Percentiles rank a stretch among this genome's conserved stretches.
phyloP scores from a whole-genome alignment of 2,888 invertebrate species.

The Napeogenes sylphis region DNA sequence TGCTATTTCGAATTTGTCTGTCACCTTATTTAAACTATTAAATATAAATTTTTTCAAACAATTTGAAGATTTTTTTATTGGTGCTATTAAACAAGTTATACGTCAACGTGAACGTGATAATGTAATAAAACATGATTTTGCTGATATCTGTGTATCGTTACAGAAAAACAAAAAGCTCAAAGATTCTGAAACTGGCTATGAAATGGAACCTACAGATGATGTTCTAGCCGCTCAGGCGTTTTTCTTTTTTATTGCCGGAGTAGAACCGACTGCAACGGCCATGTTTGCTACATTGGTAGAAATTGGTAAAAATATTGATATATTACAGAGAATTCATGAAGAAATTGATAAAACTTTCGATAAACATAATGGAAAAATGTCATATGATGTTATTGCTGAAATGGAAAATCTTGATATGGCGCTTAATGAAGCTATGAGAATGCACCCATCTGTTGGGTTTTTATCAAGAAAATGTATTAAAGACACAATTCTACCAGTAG shows the following conservation, averaged over 20 bases:
- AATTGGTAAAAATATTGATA: conserved; percentile 48
- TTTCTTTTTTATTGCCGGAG: conserved; percentile 58
- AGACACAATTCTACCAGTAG: conserved; percentile 49
- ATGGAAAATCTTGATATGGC: conserved; percentile 54
- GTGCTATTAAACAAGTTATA: conserved; percentile 50
- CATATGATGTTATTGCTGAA: conserved; percentile 42
- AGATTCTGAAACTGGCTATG: conserved; percentile 44
- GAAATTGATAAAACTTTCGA: conserved; percentile 50
- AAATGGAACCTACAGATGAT: conserved; percentile 53
- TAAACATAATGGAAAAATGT: conserved; percentile 38
- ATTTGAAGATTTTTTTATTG: conserved; percentile 50
- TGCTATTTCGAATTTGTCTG: conserved; percentile 26
- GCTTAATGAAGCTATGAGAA: conserved; percentile 45
- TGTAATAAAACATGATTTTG: conserved; percentile 52
- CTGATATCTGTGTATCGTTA: conserved; percentile 50
- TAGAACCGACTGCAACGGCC: conserved; percentile 52
- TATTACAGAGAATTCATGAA: conserved; percentile 44
- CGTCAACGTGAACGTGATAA: conserved; percentile 43
- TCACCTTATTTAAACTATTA: conserved; percentile 34
- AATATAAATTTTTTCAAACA: conserved; percentile 46
- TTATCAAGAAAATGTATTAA: conserved; percentile 41
- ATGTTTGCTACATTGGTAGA: conserved; percentile 47
- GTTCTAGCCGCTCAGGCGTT: conserved; percentile 37
- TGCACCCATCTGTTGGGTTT: conserved; percentile 50
- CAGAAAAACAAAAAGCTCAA: conserved; percentile 48